Conservation (phyloP, 2,113 vertebrate genomes). For the Phycodurus eques region DNA sequence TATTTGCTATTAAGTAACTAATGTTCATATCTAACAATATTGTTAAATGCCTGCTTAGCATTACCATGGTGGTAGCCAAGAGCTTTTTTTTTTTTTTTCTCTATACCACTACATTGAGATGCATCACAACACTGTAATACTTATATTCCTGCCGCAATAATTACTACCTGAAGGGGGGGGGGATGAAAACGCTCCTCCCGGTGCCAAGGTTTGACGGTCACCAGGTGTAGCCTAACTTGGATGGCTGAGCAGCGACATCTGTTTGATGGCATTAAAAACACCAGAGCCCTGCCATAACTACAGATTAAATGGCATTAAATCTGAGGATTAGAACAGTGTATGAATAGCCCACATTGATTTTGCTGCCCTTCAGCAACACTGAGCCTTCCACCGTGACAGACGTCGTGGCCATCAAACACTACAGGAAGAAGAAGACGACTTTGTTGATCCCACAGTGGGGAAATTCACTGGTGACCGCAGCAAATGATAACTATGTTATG, state of each 20-base stretch:
- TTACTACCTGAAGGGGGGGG: conserved; percentile 12
- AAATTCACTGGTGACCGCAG: background rate
- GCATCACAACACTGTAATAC: background rate
- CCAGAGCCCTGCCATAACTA: conserved; percentile 65
- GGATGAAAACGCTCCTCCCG: conserved; percentile 17
- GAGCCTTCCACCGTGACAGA: conserved; percentile 49
- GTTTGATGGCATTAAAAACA: conserved; percentile 66
- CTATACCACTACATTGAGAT: background rate
- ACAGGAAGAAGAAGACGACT: background rate
- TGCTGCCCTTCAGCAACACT: conserved; percentile 52
- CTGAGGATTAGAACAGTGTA: conserved; percentile 71
- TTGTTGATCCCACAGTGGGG: background rate
- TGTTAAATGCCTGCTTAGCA: background rate
- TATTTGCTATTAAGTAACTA: background rate
- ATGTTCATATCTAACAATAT: background rate
- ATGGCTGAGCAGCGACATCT: conserved; percentile 64
- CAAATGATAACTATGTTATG: background rate
- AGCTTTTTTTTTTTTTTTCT: background rate
- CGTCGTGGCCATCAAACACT: conserved; percentile 32
- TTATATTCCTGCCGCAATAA: conserved; percentile 2
- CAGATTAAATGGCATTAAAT: conserved; percentile 75
- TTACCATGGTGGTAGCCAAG: background rate
- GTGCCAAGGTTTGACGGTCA: conserved; percentile 31
- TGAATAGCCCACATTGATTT: conserved; percentile 69
- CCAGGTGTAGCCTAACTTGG: conserved; percentile 56